These are phyloP conservation scores for Yponomeuta plumbellus DNA, from an alignment of 2,888 invertebrate genomes.

Conservation along the genomic window DNA sequence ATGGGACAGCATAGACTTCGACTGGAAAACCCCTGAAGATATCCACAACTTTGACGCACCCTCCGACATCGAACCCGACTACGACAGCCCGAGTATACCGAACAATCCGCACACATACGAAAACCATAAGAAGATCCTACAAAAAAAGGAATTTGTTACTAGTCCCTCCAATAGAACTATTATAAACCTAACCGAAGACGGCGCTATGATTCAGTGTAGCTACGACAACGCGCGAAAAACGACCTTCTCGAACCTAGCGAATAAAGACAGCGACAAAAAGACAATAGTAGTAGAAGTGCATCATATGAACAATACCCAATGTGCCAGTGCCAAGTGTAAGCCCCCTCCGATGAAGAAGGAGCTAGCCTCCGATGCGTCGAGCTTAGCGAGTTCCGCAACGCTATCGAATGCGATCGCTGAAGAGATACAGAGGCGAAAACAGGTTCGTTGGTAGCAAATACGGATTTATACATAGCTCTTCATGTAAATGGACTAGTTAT, in stretches of 20 bases:
- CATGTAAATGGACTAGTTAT: too few species aligned
- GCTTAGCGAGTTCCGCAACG: constrained; percentile 57
- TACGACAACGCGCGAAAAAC: constrained; percentile 63
- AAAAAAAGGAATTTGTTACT: constrained; percentile 51
- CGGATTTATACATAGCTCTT: too few species aligned
- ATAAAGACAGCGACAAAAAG: constrained; percentile 70
- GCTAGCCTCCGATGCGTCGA: constrained; percentile 45
- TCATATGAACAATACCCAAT: constrained; percentile 49
- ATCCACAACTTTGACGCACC: constrained; percentile 70
- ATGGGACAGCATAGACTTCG: constrained; percentile 79
- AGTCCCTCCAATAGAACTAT: constrained; percentile 81
- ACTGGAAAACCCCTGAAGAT: constrained; percentile 66
- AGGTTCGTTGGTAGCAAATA: constrained; percentile 38
- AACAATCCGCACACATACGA: constrained; percentile 67
- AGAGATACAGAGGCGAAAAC: constrained; percentile 61
- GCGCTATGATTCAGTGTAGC: constrained; percentile 82
- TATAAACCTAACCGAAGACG: constrained; percentile 83
- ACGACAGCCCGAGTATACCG: constrained; percentile 67
- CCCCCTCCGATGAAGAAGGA: constrained; percentile 48
- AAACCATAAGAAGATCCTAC: constrained; percentile 50
- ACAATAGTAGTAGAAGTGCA: constrained; percentile 88
- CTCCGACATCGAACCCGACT: constrained; percentile 68
- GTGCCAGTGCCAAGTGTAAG: constrained; percentile 49
- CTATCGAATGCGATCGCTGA: constrained; percentile 71
- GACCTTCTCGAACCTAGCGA: constrained; percentile 46